Percentiles rank a stretch among this genome's conserved stretches.
Conservation (phyloP, 2,888 invertebrate species). For the Idaea straminata region DNA sequence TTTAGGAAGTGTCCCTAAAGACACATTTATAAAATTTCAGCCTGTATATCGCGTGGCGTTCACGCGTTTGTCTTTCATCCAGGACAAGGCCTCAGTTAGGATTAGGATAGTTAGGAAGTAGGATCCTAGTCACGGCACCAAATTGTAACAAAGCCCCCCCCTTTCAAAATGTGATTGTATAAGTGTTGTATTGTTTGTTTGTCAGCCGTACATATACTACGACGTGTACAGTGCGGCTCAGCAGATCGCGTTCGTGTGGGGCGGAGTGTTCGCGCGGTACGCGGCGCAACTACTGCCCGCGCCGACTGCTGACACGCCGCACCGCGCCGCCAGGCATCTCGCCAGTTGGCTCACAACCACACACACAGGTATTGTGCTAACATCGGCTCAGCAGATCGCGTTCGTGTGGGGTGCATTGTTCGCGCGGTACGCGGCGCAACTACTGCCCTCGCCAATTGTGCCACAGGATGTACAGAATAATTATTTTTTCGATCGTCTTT, state of each 20-base stretch:
- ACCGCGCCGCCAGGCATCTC: slow-evolving; percentile 93
- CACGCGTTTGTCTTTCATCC: too few relatives aligned
- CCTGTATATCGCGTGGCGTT: too few relatives aligned
- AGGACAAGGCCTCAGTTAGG: too few relatives aligned
- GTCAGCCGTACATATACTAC: slow-evolving; percentile 85
- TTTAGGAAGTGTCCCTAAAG: too few relatives aligned
- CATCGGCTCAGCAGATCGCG: neutral
- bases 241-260: slow-evolving; percentile 91
- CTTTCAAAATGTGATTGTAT: neutral
- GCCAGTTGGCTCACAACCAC: slow-evolving; percentile 83
- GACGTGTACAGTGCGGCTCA: slow-evolving; percentile 91
- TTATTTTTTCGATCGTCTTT: too few relatives aligned
- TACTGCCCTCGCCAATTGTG: slow-evolving; percentile 85
- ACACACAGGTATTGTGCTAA: neutral
- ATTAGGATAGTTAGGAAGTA: neutral
- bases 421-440: slow-evolving; percentile 87
- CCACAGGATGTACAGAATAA: too few relatives aligned
- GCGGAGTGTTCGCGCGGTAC: slow-evolving; percentile 90
- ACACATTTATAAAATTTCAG: too few relatives aligned
- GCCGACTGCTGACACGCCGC: slow-evolving; percentile 92
- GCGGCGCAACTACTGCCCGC: slow-evolving; percentile 83
- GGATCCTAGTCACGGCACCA: neutral
- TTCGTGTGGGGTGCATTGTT: slow-evolving; percentile 93
- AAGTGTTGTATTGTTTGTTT: neutral
- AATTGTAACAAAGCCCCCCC: neutral